These are phyloP conservation scores for Plebejus melissa DNA, from an alignment of 2,888 invertebrate species.

Conservation along the genomic window DNA sequence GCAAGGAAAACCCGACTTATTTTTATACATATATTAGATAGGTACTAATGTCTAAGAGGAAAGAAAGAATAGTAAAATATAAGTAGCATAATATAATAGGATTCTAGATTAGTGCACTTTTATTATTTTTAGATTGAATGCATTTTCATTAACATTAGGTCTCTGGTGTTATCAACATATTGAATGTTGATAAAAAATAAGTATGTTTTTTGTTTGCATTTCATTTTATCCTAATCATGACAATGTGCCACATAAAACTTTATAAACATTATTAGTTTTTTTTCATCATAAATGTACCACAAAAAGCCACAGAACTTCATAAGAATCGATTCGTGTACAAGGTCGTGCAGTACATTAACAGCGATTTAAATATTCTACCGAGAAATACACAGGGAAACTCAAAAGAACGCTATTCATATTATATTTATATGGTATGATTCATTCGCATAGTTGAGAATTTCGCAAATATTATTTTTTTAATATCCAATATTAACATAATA, in stretches of 20 bases:
- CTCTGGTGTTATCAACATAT: too few species aligned
- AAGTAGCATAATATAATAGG: too few species aligned
- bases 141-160: too few species aligned
- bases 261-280: neutral
- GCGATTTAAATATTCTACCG: slow-evolving; percentile 13
- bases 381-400: slow-evolving; percentile 5
- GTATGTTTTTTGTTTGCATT: too few species aligned
- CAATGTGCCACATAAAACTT: neutral
- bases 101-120: too few species aligned
- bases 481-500: too few species aligned
- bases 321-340: slow-evolving; percentile 1
- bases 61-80: too few species aligned
- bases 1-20: too few species aligned
- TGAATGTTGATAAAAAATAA: too few species aligned
- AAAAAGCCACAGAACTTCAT: neutral
- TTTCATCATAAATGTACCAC: neutral
- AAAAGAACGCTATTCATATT: slow-evolving; percentile 7
- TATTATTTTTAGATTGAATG: too few species aligned
- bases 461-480: neutral
- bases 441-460: neutral
- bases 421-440: slow-evolving; percentile 12
- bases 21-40: too few species aligned
- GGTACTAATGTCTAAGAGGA: too few species aligned
- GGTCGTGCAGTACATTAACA: neutral
- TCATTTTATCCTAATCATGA: neutral